phyloP scores from a whole-genome alignment of 2,797 vertebrate species.

The Halcyon smyrnensis region DNA sequence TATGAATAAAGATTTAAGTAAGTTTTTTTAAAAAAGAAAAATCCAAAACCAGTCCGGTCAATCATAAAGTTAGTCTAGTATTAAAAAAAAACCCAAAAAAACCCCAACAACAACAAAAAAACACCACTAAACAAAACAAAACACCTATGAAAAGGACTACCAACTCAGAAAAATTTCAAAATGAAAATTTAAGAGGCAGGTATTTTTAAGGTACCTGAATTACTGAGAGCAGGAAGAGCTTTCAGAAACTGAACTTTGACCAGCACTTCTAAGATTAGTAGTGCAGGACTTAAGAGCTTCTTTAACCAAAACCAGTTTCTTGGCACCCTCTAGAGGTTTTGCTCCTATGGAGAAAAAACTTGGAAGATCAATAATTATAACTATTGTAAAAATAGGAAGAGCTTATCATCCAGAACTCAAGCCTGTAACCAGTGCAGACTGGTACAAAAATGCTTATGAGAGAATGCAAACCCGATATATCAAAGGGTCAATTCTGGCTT shows the following conservation, averaged over 20 bases:
- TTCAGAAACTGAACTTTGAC: background rate
- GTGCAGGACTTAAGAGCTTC: background rate
- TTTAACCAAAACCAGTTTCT: conserved; percentile 35
- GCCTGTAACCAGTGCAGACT: background rate
- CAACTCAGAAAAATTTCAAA: background rate
- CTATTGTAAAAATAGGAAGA: background rate
- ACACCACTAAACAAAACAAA: background rate
- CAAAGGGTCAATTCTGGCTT: background rate
- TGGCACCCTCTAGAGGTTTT: conserved; percentile 68
- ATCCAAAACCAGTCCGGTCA: background rate
- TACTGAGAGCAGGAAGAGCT: background rate
- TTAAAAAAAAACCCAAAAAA: background rate
- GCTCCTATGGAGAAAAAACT: background rate
- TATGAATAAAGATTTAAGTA: background rate
- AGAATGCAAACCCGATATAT: background rate
- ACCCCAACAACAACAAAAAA: background rate
- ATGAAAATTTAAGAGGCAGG: background rate
- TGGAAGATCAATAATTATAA: background rate
- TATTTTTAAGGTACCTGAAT: background rate
- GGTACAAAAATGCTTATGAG: background rate
- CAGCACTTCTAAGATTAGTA: background rate
- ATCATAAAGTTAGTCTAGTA: background rate
- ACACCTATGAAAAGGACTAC: background rate
- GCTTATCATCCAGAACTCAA: background rate
- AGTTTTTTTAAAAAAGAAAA: background rate